Conservation (phyloP, 2,888 invertebrate species). For the Willowsia nigromaculata region DNA sequence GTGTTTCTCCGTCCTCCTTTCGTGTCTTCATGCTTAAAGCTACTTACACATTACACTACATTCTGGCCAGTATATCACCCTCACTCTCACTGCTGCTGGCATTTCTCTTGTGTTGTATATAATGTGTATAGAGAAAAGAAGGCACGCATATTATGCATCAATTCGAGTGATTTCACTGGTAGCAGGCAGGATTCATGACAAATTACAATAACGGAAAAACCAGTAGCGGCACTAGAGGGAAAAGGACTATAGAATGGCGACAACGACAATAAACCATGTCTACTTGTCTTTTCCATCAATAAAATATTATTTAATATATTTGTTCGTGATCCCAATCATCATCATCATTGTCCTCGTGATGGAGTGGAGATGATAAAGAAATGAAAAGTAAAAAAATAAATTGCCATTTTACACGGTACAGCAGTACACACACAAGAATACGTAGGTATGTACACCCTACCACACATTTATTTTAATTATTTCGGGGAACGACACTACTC, state of each 20-base stretch:
- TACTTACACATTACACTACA: neutral
- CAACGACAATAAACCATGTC: constrained; percentile 35
- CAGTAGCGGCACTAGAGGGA: constrained; percentile 22
- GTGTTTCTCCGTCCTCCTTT: neutral
- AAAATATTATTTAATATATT: constrained; percentile 43
- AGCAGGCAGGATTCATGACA: constrained; percentile 44
- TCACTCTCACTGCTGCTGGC: neutral
- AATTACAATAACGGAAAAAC: constrained; percentile 51
- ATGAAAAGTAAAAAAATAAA: constrained; percentile 18
- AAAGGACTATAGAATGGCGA: constrained; percentile 27
- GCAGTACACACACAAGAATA: neutral
- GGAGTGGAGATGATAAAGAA: constrained; percentile 34
- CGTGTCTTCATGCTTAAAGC: neutral
- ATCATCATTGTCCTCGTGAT: neutral
- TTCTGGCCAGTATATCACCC: neutral
- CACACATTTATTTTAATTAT: constrained; percentile 42
- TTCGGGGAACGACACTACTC: neutral
- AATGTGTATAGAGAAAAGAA: neutral
- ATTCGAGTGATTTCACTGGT: constrained; percentile 26
- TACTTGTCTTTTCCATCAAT: constrained; percentile 37
- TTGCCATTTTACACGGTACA: constrained; percentile 23
- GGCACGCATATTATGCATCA: constrained; percentile 55
- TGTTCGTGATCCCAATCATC: neutral
- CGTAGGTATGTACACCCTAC: neutral
- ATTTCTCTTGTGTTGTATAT: neutral